phyloP scores from a whole-genome alignment of 2,113 vertebrate species.

The Megalops atlanticus region DNA sequence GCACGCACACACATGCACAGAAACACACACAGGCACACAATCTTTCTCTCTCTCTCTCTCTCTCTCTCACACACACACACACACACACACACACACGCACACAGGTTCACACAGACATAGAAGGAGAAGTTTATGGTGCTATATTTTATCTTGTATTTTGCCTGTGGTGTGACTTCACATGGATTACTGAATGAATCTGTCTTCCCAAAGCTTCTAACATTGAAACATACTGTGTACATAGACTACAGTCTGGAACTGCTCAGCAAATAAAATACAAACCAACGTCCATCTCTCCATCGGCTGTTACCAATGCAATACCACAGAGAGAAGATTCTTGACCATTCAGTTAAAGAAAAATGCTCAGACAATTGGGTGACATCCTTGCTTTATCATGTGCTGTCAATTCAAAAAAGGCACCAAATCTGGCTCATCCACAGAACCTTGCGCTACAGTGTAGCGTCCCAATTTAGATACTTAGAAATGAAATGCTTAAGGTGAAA shows the following conservation, averaged over 20 bases:
- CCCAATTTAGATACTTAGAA: background rate
- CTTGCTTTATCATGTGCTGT: background rate
- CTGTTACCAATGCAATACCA: background rate
- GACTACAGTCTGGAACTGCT: background rate
- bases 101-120: background rate
- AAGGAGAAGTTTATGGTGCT: background rate
- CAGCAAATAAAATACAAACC: background rate
- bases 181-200: background rate
- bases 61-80: constrained; percentile 16
- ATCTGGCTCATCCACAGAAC: background rate
- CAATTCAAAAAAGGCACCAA: background rate
- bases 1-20: background rate
- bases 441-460: background rate
- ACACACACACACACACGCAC: constrained; percentile 19
- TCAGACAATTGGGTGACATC: too few species aligned
- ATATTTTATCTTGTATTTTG: background rate
- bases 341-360: background rate
- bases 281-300: background rate
- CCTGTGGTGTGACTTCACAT: background rate
- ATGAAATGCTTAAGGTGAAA: background rate
- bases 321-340: background rate
- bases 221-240: background rate
- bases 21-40: constrained; percentile 15
- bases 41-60: too few species aligned
- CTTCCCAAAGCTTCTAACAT: background rate